Base-by-base conservation (phyloP, 2,113 vertebrate genomes). In the Poeciliopsis occidentalis region DNA sequence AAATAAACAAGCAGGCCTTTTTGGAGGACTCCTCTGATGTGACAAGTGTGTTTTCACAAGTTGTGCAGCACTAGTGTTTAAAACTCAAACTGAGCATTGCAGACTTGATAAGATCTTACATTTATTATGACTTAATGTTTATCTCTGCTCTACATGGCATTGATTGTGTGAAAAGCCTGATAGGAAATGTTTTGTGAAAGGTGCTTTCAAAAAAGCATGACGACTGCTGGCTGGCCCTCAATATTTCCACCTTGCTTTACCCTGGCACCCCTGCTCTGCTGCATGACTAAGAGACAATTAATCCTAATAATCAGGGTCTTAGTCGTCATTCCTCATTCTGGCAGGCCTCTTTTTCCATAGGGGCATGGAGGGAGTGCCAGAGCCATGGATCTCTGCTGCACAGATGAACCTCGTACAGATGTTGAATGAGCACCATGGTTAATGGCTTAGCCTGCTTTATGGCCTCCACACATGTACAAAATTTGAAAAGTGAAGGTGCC, bases 281-380 rank as follows among this genome's bases (percentile, higher is more conserved):
- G 95, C 95, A 94, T 95, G 94, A 95, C 94, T 96, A 97, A 95
- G 93, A 98, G 96, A 97, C 96, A 97, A 99, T 99, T 98, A 98
- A 99, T 98, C 95, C 97, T 99, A 97, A 99, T 99, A 98, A 97
- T 95, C 95, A 94, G 92, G 89, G 92, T 94, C 94, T 94, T 94
- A 91, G 91, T 76, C 92, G 92, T 95, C 95, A 98, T 99, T 97
- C 91, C 96, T 99, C 97, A 99, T 97, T 95, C 95, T 99, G 98
- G 95, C 97, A 98, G 97, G 90, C 94, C 93, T 94, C 94, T 95
- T 94, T 93, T 94, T 96, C 95, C 95, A 93, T 95, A 95, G 96
- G 96, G 96, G 96, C 95, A 95, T 94, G 91, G 94, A 94, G 95
- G 95, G 96, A 96, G 96, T 95, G 95, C 94, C 91, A 88, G 0